phyloP scores from a whole-genome alignment of 2,113 vertebrate species.

The Caranx melampygus region DNA sequence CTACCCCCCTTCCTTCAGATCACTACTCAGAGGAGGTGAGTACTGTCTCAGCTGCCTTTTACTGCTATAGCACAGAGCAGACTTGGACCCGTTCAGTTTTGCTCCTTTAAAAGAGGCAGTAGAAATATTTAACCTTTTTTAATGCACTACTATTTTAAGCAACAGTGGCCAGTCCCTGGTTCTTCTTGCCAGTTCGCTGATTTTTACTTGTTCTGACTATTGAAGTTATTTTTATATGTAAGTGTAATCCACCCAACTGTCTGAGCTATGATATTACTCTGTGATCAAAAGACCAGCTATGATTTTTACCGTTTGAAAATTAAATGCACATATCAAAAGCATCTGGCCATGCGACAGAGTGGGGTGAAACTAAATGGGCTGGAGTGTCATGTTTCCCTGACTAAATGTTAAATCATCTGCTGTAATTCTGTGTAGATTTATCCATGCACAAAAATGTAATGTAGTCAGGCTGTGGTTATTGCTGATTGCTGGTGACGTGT shows the following conservation, averaged over 20 bases:
- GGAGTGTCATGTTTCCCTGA: constrained; percentile 72
- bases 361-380: constrained; percentile 57
- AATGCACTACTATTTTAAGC: constrained; percentile 19
- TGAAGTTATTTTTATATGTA: constrained; percentile 23
- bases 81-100: constrained; percentile 28
- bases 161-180: neutral
- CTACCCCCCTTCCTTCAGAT: constrained; percentile 99
- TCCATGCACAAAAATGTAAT: constrained; percentile 56
- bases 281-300: constrained; percentile 74
- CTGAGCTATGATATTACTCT: constrained; percentile 58
- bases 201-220: constrained; percentile 45
- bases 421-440: constrained; percentile 56
- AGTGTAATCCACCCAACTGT: constrained; percentile 57
- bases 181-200: constrained; percentile 47
- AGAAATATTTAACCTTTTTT: constrained; percentile 4
- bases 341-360: constrained; percentile 64
- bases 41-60: constrained; percentile 10
- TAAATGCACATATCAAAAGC: constrained; percentile 76
- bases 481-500: constrained; percentile 71
- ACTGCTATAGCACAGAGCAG: constrained; percentile 9
- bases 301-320: constrained; percentile 70
- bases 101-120: neutral
- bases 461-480: constrained; percentile 66
- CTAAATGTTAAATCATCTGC: constrained; percentile 71
- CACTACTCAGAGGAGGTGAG: constrained; percentile 97